These are phyloP conservation scores for Myotis myotis DNA, from an alignment of 2,797 vertebrate species.

Conservation along the genomic window DNA sequence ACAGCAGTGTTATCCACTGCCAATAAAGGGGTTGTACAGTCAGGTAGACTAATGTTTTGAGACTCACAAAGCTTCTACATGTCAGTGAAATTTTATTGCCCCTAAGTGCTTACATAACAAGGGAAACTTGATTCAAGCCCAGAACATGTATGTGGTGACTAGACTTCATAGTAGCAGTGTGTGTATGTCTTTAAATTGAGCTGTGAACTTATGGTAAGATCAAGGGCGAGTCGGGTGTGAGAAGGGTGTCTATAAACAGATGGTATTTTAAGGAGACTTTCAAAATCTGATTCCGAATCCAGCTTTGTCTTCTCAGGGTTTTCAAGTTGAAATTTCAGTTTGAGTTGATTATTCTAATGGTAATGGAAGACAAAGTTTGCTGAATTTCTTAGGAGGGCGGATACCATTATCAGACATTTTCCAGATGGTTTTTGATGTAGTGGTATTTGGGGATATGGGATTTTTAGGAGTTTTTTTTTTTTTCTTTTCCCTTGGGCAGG, in stretches of 20 bases:
- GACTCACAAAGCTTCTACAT: conserved; percentile 57
- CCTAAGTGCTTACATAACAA: conserved; percentile 80
- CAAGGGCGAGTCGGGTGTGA: conserved; percentile 65
- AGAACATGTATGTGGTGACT: conserved; percentile 64
- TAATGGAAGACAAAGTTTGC: conserved; percentile 79
- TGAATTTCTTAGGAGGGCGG: conserved; percentile 74
- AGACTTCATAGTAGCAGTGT: conserved; percentile 69
- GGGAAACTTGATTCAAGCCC: conserved; percentile 77
- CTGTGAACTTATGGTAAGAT: conserved; percentile 73
- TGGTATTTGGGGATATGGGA: conserved; percentile 72
- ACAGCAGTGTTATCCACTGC: not conserved
- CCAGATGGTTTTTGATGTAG: conserved; percentile 79
- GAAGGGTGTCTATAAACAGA: conserved; percentile 77
- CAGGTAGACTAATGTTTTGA: conserved; percentile 56
- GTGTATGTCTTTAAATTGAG: conserved; percentile 59
- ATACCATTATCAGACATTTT: conserved; percentile 82
- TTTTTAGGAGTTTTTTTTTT: conserved; percentile 71
- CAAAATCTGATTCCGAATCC: conserved; percentile 78
- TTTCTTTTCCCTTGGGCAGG: conserved; percentile 65
- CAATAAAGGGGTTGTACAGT: conserved; percentile 25
- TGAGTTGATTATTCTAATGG: conserved; percentile 79
- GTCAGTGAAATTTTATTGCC: conserved; percentile 78
- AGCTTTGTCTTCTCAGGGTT: conserved; percentile 81
- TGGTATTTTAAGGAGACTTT: conserved; percentile 81
- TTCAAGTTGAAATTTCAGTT: conserved; percentile 74